Evolutionary conservation across 1,140 invertebrate species (phyloP).

Genomic region (Camponotus vicinus): DNA sequence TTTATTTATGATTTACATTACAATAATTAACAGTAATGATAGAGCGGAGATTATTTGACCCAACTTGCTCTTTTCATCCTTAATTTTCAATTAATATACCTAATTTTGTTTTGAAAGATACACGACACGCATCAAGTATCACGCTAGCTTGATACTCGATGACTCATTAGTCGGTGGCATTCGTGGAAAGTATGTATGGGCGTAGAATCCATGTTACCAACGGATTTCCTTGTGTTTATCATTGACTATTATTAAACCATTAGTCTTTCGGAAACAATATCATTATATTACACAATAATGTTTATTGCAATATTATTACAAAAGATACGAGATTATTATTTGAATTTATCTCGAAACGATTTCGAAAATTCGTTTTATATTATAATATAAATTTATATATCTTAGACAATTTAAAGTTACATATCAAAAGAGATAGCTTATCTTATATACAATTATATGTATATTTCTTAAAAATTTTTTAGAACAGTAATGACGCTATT

Average conservation of each 20-base stretch:
- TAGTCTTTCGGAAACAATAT: too few species aligned
- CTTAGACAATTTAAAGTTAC: not conserved
- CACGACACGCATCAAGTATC: conserved; percentile 18
- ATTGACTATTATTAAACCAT: conserved; percentile 24
- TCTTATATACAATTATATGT: not conserved
- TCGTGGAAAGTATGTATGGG: conserved; percentile 46
- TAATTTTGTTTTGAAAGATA: conserved; percentile 7
- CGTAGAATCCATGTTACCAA: conserved; percentile 24
- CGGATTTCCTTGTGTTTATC: not conserved
- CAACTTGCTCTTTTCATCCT: not conserved
- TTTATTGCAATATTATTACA: too few species aligned
- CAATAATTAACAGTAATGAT: not conserved
- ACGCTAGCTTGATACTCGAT: conserved; percentile 31
- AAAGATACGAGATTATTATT: too few species aligned
- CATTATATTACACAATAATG: not conserved
- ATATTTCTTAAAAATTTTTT: not conserved
- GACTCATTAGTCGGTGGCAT: conserved; percentile 44
- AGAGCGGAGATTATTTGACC: not conserved
- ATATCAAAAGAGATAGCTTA: not conserved
- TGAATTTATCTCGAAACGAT: not conserved
- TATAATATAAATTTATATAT: not conserved
- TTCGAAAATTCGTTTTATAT: too few species aligned
- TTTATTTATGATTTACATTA: not conserved
- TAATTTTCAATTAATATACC: not conserved
- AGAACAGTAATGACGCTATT: not conserved